Percentiles rank a stretch among this genome's conserved stretches.
phyloP scores from a whole-genome alignment of 2,888 invertebrate genomes.

The Beris chalybata region DNA sequence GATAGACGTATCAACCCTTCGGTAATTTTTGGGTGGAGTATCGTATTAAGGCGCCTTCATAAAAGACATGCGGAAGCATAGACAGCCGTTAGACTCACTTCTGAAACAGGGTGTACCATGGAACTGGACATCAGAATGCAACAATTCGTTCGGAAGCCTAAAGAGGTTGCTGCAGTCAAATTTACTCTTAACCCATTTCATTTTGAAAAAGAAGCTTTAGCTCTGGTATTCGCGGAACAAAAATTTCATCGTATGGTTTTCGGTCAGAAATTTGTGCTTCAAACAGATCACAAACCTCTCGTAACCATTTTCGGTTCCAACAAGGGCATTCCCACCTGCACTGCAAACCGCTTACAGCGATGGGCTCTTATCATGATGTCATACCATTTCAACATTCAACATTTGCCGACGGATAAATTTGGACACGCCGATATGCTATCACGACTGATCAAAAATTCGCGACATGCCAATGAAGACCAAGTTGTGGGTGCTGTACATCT shows the following conservation, averaged over 20 bases:
- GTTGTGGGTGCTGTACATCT: neutral
- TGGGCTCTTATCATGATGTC: conserved; percentile 40
- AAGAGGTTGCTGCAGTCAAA: no score
- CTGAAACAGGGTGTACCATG: no score
- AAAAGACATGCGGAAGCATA: no score
- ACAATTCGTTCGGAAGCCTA: no score
- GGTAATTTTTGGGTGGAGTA: conserved; percentile 42
- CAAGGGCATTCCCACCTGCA: conserved; percentile 40
- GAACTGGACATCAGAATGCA: no score
- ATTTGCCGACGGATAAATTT: conserved; percentile 40
- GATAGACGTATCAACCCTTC: conserved; percentile 37
- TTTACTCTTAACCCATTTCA: no score
- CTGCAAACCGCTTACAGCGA: conserved; percentile 42
- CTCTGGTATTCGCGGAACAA: conserved; percentile 45
- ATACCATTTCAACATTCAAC: conserved; percentile 42
- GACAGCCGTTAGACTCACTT: no score
- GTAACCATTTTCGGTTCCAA: conserved; percentile 46
- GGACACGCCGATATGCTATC: conserved; percentile 40
- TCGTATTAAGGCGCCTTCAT: no score
- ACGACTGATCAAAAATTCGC: conserved; percentile 30
- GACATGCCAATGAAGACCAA: neutral
- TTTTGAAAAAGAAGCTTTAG: conserved; percentile 48
- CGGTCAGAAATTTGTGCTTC: conserved; percentile 47
- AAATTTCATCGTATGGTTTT: conserved; percentile 47
- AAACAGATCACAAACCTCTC: conserved; percentile 44